Percentiles rank a stretch among this genome's conserved stretches.
Conservation (phyloP, 2,888 invertebrate genomes). For the Trachelus tabidus region DNA sequence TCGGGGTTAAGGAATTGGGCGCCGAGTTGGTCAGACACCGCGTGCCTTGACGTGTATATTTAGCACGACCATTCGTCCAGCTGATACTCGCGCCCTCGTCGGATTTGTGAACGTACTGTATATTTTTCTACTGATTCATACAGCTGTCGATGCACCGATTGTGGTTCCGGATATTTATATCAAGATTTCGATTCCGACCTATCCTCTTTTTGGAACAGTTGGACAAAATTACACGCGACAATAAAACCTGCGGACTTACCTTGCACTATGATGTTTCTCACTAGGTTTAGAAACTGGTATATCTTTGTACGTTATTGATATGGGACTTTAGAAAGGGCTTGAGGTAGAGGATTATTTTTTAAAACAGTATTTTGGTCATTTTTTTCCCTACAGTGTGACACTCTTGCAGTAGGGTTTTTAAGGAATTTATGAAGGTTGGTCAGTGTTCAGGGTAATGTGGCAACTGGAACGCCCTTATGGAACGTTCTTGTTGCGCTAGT, state of each 20-base stretch:
- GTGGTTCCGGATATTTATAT: neutral
- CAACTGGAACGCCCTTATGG: neutral
- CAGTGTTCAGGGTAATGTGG: neutral
- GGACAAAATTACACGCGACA: neutral
- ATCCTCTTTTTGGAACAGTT: neutral
- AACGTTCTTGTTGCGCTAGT: neutral
- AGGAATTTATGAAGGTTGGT: neutral
- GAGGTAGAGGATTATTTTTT: neutral
- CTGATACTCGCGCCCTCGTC: conserved; percentile 31
- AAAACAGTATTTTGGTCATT: neutral
- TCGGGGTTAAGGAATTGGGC: neutral
- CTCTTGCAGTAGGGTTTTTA: neutral
- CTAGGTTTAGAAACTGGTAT: neutral
- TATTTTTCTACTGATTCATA: neutral
- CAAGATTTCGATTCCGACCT: neutral
- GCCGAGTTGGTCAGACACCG: conserved; percentile 31
- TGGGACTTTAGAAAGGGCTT: neutral
- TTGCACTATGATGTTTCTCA: neutral
- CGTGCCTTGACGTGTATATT: conserved; percentile 55
- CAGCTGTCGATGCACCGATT: neutral
- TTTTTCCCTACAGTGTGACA: neutral
- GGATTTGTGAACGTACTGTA: conserved; percentile 31
- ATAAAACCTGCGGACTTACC: neutral
- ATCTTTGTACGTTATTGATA: neutral
- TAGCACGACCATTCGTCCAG: conserved; percentile 38